phyloP scores from a whole-genome alignment of 2,797 vertebrate species.

The Peromyscus eremicus region DNA sequence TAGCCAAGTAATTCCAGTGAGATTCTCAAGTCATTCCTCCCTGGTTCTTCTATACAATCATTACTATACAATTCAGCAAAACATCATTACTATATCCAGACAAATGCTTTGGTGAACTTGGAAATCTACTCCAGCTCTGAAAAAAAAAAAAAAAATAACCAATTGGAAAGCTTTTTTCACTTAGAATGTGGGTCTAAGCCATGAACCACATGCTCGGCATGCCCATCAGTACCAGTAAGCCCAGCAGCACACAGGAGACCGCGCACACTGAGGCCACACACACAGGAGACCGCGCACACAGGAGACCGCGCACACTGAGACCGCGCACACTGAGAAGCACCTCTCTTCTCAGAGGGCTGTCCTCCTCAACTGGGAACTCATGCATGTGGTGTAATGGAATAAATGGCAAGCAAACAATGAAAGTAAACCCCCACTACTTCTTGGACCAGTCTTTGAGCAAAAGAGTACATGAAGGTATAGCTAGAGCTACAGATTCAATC shows the following conservation, averaged over 20 bases:
- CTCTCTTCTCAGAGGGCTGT: conserved; percentile 3
- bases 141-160: conserved; percentile 45
- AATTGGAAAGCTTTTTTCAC: conserved; percentile 36
- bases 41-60: conserved; percentile 27
- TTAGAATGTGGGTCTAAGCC: not conserved
- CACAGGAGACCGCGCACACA: not conserved
- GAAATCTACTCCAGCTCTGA: conserved; percentile 41
- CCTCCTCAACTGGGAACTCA: not conserved
- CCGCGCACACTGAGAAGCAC: not conserved
- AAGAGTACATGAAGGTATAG: not conserved
- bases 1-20: not conserved
- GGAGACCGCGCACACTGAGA: not conserved
- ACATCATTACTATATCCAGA: conserved; percentile 36
- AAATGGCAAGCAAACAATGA: not conserved
- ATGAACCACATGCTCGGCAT: not conserved
- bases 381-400: not conserved
- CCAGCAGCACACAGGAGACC: not conserved
- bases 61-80: conserved; percentile 24
- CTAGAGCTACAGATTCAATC: not conserved
- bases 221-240: not conserved
- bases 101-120: conserved; percentile 44
- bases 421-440: not conserved
- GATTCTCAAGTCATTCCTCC: not conserved
- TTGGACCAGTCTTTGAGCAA: conserved; percentile 20
- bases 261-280: not conserved